Evolutionary conservation across 2,797 vertebrate genomes (phyloP).

Genomic region (Channallabes apus): DNA sequence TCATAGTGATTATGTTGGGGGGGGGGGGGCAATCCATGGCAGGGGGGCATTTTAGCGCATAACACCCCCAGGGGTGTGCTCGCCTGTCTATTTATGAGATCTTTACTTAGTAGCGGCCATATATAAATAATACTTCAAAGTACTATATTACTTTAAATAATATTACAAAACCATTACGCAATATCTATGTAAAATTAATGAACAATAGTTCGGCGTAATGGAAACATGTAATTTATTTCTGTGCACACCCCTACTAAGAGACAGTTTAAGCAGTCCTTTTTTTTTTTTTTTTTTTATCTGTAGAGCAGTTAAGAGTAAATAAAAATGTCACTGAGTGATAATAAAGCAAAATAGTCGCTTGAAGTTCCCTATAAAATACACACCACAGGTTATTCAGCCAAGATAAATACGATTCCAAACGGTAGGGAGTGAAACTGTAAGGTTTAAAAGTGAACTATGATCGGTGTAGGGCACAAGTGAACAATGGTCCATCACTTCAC

Average conservation of each 20-base stretch:
- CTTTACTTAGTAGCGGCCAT: background rate
- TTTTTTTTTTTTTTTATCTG: background rate
- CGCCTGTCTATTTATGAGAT: background rate
- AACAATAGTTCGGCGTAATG: rapidly evolving
- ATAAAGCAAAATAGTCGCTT: background rate
- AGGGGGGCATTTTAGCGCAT: no score
- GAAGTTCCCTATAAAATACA: no score
- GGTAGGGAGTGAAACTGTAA: no score
- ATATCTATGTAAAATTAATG: background rate
- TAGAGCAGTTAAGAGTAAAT: background rate
- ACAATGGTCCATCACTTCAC: no score
- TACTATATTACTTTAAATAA: rapidly evolving
- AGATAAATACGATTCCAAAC: no score
- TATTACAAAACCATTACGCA: no score
- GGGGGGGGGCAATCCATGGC: no score
- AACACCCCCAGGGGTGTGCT: background rate
- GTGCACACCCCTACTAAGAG: background rate
- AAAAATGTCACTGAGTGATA: background rate
- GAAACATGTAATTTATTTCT: background rate
- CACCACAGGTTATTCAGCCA: no score
- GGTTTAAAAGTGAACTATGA: no score
- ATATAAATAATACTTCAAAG: background rate
- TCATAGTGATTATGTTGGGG: no score
- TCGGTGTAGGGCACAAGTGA: no score
- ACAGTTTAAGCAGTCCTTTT: background rate